Percentiles rank a stretch among this genome's conserved stretches.
These are phyloP conservation scores for Macroglossus sobrinus DNA, from an alignment of 2,113 vertebrate species.

Conservation along the genomic window DNA sequence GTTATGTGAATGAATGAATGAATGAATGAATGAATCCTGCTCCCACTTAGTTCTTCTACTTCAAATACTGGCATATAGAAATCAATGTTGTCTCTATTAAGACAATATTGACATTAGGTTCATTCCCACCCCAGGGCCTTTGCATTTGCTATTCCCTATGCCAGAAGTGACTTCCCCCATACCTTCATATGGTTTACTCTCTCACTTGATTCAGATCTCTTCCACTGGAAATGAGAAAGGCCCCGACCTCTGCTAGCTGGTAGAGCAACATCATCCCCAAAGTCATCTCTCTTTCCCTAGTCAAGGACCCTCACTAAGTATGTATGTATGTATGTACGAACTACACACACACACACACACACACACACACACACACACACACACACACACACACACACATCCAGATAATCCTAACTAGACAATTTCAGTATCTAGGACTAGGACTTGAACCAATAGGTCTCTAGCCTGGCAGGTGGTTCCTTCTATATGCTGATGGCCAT, in stretches of 20 bases:
- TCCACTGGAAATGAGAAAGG: not conserved
- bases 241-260: not conserved
- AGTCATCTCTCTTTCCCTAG: not conserved
- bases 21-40: not conserved
- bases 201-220: not conserved
- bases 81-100: not conserved
- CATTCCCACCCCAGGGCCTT: conserved; percentile 15
- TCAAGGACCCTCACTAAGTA: not conserved
- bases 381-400: not conserved
- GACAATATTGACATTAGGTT: not conserved
- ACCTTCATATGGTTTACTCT: not conserved
- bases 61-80: not conserved
- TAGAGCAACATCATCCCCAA: not conserved
- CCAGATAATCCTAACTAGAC: not conserved
- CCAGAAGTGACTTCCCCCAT: not conserved
- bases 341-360: not conserved
- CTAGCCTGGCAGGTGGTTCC: not conserved
- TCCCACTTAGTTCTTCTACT: not conserved
- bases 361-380: not conserved
- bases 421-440: not conserved
- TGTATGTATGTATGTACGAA: too few relatives aligned
- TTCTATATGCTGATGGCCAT: not conserved
- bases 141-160: not conserved
- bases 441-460: not conserved
- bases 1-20: not conserved